Percentiles rank a stretch among this genome's conserved stretches.
phyloP scores from a whole-genome alignment of 2,113 vertebrate genomes.

The Uria aalge region DNA sequence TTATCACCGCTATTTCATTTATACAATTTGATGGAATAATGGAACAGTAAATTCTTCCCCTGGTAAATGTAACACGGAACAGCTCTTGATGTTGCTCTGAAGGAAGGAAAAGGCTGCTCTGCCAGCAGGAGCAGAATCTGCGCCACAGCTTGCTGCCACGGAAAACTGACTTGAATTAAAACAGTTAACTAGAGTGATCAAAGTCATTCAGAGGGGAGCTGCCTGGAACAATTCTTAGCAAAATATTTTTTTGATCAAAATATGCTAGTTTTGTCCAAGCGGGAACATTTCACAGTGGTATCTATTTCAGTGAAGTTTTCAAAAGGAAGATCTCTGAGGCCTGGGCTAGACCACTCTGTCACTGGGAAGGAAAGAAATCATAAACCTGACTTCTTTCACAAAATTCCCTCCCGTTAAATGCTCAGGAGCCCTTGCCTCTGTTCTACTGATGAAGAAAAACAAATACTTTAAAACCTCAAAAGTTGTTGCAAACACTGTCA shows the following conservation, averaged over 20 bases:
- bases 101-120: not conserved
- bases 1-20: not conserved
- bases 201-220: not conserved
- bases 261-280: not conserved
- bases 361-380: not conserved
- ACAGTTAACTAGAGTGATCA: not conserved
- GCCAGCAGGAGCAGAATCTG: not conserved
- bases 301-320: not conserved
- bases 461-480: not conserved
- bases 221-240: not conserved
- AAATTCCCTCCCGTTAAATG: not conserved
- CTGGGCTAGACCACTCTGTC: not conserved
- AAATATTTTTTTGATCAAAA: constrained; percentile 26
- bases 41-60: not conserved
- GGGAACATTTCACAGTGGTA: not conserved
- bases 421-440: not conserved
- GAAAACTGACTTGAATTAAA: not conserved
- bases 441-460: not conserved
- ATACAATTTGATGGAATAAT: not conserved
- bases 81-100: not conserved
- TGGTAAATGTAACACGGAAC: not conserved
- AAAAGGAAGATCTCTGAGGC: not conserved
- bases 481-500: not conserved
- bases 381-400: not conserved
- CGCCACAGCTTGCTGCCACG: not conserved